These are phyloP conservation scores for Cyclina sinensis DNA, from an alignment of 1,140 invertebrate species.

Conservation along the genomic window DNA sequence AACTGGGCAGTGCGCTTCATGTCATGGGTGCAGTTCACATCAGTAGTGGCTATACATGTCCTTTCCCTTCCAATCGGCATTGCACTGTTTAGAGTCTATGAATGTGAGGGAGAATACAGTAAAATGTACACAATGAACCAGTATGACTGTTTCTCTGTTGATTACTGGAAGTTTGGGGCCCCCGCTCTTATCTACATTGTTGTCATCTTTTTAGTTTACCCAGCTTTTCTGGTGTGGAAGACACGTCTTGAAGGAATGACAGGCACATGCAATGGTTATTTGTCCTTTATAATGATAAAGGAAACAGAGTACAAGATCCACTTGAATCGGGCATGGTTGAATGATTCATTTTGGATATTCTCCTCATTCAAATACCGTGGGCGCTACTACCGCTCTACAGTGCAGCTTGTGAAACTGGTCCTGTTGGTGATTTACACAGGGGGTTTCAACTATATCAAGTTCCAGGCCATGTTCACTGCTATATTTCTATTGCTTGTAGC, in stretches of 20 bases:
- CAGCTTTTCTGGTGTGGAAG: conserved; percentile 79
- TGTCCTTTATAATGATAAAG: conserved; percentile 83
- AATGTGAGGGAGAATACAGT: conserved; percentile 74
- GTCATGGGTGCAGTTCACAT: conserved; percentile 75
- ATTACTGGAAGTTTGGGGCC: conserved; percentile 80
- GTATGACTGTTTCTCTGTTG: conserved; percentile 73
- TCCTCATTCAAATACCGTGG: conserved; percentile 82
- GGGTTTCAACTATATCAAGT: conserved; percentile 73
- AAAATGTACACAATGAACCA: conserved; percentile 80
- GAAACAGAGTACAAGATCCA: conserved; percentile 85
- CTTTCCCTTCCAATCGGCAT: conserved; percentile 81
- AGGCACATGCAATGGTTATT: conserved; percentile 77
- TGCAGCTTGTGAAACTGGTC: conserved; percentile 78
- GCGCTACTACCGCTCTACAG: conserved; percentile 76
- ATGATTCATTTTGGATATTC: conserved; percentile 80
- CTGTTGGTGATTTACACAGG: conserved; percentile 78
- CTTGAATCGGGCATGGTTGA: conserved; percentile 80
- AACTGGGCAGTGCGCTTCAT: conserved; percentile 71
- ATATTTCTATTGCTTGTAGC: conserved; percentile 73
- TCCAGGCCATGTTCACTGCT: conserved; percentile 75
- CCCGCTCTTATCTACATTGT: conserved; percentile 74
- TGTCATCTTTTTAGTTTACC: conserved; percentile 77
- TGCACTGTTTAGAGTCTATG: conserved; percentile 79
- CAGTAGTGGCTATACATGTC: conserved; percentile 78
- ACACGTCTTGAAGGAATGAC: conserved; percentile 79